Conservation (phyloP, 1,140 invertebrate genomes). For the Drosophila arawakana region DNA sequence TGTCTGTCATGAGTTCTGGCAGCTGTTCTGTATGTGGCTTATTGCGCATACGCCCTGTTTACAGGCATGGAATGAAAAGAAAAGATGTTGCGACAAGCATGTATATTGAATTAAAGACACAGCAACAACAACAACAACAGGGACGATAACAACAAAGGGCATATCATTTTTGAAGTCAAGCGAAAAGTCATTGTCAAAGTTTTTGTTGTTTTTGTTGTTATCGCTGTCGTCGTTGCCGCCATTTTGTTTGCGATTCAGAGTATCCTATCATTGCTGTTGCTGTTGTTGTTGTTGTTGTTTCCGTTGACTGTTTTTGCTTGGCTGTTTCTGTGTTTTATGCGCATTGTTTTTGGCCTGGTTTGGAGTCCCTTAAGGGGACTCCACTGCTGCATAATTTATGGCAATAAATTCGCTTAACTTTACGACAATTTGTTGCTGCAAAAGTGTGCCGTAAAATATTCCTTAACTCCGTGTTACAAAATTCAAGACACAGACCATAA, state of each 20-base stretch:
- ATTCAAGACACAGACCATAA: constrained; percentile 36
- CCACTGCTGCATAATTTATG: constrained; percentile 76
- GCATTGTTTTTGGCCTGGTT: constrained; percentile 56
- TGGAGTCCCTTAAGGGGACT: constrained; percentile 4
- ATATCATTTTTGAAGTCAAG: constrained; percentile 69
- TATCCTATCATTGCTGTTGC: neutral
- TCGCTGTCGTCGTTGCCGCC: constrained; percentile 63
- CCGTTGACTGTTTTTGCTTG: constrained; percentile 14
- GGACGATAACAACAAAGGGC: constrained; percentile 25
- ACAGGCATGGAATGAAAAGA: constrained; percentile 18
- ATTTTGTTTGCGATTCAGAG: constrained; percentile 58
- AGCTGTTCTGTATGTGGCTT: constrained; percentile 43
- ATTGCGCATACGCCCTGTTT: constrained; percentile 72
- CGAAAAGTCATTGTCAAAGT: constrained; percentile 79
- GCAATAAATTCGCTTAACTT: constrained; percentile 83
- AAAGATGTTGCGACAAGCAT: constrained; percentile 50
- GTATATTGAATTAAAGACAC: constrained; percentile 72
- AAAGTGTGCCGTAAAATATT: constrained; percentile 69
- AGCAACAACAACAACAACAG: constrained; percentile 24
- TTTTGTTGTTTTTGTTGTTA: constrained; percentile 42
- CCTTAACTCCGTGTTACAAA: neutral
- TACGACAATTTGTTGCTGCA: constrained; percentile 81
- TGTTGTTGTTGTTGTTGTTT: constrained; percentile 15
- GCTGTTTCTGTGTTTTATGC: constrained; percentile 65
- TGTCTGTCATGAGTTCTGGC: neutral